These are phyloP conservation scores for Podarcis lilfordi DNA, from an alignment of 2,797 vertebrate species.

Conservation along the genomic window DNA sequence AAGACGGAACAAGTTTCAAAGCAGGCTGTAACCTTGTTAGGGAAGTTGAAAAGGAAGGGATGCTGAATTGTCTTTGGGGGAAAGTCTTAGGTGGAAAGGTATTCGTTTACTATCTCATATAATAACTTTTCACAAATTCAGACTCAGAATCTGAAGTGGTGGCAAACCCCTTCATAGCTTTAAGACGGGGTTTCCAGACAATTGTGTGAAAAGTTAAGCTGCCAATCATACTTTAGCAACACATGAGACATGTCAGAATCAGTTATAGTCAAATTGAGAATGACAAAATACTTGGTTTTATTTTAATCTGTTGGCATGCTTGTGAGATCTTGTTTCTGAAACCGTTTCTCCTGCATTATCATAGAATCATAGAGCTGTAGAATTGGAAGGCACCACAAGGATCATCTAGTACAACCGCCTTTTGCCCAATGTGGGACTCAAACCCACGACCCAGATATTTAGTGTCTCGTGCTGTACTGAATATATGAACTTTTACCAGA, in stretches of 20 bases:
- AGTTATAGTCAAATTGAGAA: constrained; percentile 42
- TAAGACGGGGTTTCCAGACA: neutral
- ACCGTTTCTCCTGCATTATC: neutral
- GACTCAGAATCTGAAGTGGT: neutral
- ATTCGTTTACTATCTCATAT: neutral
- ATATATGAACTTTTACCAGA: neutral
- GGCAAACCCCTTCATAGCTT: neutral
- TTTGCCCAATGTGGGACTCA: too few relatives aligned
- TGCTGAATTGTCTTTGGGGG: neutral
- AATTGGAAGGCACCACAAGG: too few relatives aligned
- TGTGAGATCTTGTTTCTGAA: neutral
- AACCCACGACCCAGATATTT: too few relatives aligned
- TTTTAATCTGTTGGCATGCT: constrained; percentile 37
- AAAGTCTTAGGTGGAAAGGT: neutral
- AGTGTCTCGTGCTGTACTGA: neutral
- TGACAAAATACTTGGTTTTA: constrained; percentile 57
- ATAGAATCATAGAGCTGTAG: too few relatives aligned
- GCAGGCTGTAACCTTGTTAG: neutral
- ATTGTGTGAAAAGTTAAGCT: constrained; percentile 32
- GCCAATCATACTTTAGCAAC: constrained; percentile 36
- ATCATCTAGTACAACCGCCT: too few relatives aligned
- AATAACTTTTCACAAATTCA: neutral
- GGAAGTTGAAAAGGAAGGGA: neutral
- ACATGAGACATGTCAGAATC: constrained; percentile 44
- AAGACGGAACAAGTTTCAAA: neutral